These are phyloP conservation scores for Dipus sagitta DNA, from an alignment of 2,797 vertebrate species.

Conservation along the genomic window DNA sequence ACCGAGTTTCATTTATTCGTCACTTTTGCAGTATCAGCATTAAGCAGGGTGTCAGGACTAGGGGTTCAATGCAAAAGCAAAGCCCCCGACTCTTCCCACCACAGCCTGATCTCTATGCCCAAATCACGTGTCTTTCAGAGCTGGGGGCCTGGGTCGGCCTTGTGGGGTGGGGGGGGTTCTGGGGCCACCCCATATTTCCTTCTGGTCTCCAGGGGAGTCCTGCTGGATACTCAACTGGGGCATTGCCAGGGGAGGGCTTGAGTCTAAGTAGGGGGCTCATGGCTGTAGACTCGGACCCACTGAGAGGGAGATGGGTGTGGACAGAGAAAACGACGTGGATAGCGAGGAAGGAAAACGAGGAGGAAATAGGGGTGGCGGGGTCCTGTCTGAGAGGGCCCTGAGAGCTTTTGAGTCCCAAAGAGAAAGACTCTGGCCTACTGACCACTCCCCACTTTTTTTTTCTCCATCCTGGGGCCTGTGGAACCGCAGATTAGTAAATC, in stretches of 20 bases:
- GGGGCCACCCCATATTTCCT: conserved; percentile 28
- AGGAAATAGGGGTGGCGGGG: not conserved
- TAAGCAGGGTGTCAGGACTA: conserved; percentile 27
- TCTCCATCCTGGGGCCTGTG: not conserved
- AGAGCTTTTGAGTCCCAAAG: conserved; percentile 41
- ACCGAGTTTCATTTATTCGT: conserved; percentile 72
- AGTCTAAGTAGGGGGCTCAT: conserved; percentile 52
- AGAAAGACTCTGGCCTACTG: conserved; percentile 55
- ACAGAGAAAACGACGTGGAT: conserved; percentile 37
- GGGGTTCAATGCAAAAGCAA: not conserved
- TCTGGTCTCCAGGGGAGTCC: conserved; percentile 61
- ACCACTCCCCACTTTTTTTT: conserved; percentile 70
- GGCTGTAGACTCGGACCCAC: conserved; percentile 55
- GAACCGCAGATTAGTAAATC: conserved; percentile 38
- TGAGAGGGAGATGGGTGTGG: conserved; percentile 74
- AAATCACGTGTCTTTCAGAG: not conserved
- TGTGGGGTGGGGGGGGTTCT: not conserved
- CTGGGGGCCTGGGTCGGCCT: conserved; percentile 21
- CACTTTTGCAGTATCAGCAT: conserved; percentile 70
- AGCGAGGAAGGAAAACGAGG: not conserved
- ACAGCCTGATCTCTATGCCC: not conserved
- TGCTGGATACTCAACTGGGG: not conserved
- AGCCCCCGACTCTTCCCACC: conserved; percentile 65
- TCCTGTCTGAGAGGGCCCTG: not conserved
- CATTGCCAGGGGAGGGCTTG: conserved; percentile 56